Evolutionary conservation across 2,888 invertebrate genomes (phyloP).

Genomic region (Cepaea hortensis): DNA sequence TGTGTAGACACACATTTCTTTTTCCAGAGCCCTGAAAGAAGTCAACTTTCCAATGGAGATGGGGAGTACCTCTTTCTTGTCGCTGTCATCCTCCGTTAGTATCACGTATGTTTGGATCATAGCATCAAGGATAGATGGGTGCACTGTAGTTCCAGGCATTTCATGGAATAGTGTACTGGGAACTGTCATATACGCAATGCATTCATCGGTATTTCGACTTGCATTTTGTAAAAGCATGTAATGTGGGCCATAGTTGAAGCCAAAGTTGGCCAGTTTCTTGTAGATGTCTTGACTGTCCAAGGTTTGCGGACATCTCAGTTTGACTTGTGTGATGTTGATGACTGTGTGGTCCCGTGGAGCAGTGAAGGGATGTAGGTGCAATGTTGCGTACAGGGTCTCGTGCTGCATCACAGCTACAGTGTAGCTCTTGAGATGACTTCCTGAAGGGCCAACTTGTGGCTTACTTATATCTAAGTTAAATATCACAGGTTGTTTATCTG

Average conservation of each 20-base stretch:
- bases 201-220: conserved; percentile 52
- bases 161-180: conserved; percentile 51
- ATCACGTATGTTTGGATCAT: conserved; percentile 58
- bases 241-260: conserved; percentile 47
- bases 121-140: conserved; percentile 60
- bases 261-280: conserved; percentile 21
- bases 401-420: conserved; percentile 26
- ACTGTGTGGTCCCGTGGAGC: not conserved
- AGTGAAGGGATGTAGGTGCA: conserved; percentile 24
- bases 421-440: conserved; percentile 26
- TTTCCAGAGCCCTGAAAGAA: conserved; percentile 49
- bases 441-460: not conserved
- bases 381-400: conserved; percentile 30
- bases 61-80: conserved; percentile 52
- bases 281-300: conserved; percentile 44
- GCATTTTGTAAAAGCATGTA: conserved; percentile 46
- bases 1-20: conserved; percentile 55
- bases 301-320: conserved; percentile 25
- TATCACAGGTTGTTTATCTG: not conserved
- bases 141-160: conserved; percentile 52
- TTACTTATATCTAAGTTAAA: conserved; percentile 34
- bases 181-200: conserved; percentile 52
- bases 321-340: conserved; percentile 36
- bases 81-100: conserved; percentile 42
- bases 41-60: conserved; percentile 51